Evolutionary conservation across 2,113 vertebrate genomes (phyloP).

Genomic region (Uropsilus gracilis): DNA sequence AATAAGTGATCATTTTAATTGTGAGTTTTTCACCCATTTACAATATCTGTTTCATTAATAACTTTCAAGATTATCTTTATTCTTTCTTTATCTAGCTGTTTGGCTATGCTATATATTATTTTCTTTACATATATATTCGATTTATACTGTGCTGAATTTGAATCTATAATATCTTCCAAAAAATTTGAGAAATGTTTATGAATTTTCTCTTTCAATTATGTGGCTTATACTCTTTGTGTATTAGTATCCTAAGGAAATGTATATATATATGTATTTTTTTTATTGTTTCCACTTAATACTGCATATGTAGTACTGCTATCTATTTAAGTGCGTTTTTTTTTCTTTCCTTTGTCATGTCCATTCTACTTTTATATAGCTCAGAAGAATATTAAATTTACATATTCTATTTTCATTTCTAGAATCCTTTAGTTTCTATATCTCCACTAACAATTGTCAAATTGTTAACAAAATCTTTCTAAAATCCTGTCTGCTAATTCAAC

Average conservation of each 20-base stretch:
- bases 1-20: background rate
- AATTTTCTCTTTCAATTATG: background rate
- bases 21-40: background rate
- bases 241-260: too few species aligned
- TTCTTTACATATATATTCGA: background rate
- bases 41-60: background rate
- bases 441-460: background rate
- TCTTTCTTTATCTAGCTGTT: background rate
- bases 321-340: background rate
- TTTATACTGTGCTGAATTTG: background rate
- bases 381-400: background rate
- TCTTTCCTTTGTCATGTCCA: background rate
- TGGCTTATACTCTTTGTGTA: background rate
- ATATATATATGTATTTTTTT: background rate
- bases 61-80: background rate
- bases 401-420: background rate
- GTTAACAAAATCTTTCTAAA: background rate
- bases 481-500: background rate
- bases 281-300: background rate
- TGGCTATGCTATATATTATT: background rate
- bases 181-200: background rate
- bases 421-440: background rate
- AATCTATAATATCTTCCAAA: background rate
- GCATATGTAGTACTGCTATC: background rate
- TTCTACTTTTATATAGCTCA: background rate